A percentile compares a stretch with the other conserved stretches of the same genome.
Evolutionary conservation across 2,113 vertebrate species (phyloP).

Genomic region (Pachycephala philippinensis): DNA sequence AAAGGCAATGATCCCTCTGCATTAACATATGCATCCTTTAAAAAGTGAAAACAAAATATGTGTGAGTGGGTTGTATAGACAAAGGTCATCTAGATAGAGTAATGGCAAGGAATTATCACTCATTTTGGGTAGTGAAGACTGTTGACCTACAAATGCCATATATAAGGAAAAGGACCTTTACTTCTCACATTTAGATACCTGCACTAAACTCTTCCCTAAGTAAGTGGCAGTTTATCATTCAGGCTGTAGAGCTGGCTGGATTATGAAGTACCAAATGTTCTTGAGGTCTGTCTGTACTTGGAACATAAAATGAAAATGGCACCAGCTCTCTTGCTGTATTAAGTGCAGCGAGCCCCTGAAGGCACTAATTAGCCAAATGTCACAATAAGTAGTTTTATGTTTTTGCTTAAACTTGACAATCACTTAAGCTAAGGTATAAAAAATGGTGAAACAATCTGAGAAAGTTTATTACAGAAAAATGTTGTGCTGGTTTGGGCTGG

Average conservation of each 20-base stretch:
- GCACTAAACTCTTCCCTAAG: not conserved
- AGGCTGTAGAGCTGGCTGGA: not conserved
- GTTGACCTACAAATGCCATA: not conserved
- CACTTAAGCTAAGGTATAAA: not conserved
- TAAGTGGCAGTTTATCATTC: not conserved
- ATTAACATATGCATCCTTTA: not conserved
- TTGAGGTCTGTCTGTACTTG: not conserved
- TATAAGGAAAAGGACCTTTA: not conserved
- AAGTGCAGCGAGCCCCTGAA: not conserved
- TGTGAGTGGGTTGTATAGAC: not conserved
- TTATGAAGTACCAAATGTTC: slow-evolving; percentile 15
- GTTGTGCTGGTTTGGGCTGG: not conserved
- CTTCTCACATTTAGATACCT: not conserved
- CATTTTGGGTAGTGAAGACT: not conserved
- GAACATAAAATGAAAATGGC: slow-evolving; percentile 37
- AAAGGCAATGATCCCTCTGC: not conserved
- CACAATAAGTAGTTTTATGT: slow-evolving; percentile 14
- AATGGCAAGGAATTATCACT: not conserved
- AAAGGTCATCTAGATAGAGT: not conserved
- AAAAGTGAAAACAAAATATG: not conserved
- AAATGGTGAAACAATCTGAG: not conserved
- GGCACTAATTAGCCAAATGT: slow-evolving; percentile 43
- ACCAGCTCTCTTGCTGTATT: not conserved
- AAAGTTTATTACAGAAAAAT: not conserved
- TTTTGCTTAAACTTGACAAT: not conserved